Percentiles rank a stretch among this genome's conserved stretches.
Conservation (phyloP, 2,797 vertebrate species). For the Brachymystax lenok region DNA sequence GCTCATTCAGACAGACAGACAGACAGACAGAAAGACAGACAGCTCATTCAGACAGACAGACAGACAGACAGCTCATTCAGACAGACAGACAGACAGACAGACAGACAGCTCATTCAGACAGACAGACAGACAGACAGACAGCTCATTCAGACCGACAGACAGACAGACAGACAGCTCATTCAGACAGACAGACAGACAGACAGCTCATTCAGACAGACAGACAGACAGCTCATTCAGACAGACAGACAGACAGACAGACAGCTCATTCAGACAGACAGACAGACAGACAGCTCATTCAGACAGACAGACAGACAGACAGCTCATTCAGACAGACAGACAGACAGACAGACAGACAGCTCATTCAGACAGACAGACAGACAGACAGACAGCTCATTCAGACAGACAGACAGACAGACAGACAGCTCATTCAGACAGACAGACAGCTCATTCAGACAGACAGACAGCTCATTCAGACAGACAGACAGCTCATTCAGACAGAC, state of each 20-base stretch:
- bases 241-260: background rate
- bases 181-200: too few species aligned
- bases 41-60: background rate
- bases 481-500: background rate
- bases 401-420: background rate
- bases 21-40: too few species aligned
- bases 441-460: too few species aligned
- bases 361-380: background rate
- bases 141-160: background rate
- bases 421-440: too few species aligned
- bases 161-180: background rate
- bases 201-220: background rate
- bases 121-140: background rate
- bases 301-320: background rate
- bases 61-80: background rate
- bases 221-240: background rate
- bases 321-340: constrained; percentile 1
- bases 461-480: constrained; percentile 3
- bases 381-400: background rate
- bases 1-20: background rate
- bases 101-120: too few species aligned
- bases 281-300: too few species aligned
- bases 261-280: too few species aligned
- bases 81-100: background rate
- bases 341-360: background rate